A percentile compares a stretch with the other conserved stretches of the same genome.
Evolutionary conservation across 2,113 vertebrate species (phyloP).

Genomic region (Oncorhynchus kisutch): DNA sequence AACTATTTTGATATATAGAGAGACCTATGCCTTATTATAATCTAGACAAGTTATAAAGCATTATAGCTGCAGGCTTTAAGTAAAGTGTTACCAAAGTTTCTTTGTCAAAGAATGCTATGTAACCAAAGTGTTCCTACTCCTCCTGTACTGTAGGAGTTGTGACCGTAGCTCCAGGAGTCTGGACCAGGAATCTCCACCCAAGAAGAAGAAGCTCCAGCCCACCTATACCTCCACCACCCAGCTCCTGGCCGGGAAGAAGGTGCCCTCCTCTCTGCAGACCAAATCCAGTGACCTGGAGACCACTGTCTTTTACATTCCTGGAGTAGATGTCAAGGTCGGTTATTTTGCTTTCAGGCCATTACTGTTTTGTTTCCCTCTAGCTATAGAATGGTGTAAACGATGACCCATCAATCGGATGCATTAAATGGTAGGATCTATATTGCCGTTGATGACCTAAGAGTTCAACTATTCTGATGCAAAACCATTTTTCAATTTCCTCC

Average conservation of each 20-base stretch:
- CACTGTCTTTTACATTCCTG: conserved; percentile 98
- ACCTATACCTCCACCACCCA: conserved; percentile 89
- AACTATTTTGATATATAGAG: no score
- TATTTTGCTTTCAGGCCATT: neutral
- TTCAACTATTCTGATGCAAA: no score
- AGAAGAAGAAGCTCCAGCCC: conserved; percentile 92
- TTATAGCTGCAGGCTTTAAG: no score
- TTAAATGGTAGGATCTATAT: no score
- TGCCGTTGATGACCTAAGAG: no score
- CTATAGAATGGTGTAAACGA: no score
- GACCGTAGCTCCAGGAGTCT: conserved; percentile 90
- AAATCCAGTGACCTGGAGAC: conserved; percentile 92
- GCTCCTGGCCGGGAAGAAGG: conserved; percentile 89
- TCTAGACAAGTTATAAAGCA: no score
- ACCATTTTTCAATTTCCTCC: neutral
- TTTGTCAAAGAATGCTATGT: neutral
- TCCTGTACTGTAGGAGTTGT: conserved; percentile 77
- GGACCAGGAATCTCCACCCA: conserved; percentile 96
- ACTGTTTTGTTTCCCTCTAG: neutral
- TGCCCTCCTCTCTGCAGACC: conserved; percentile 90
- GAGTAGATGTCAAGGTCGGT: conserved; percentile 95
- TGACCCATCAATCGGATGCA: no score
- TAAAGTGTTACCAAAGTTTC: neutral
- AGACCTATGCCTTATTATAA: no score
- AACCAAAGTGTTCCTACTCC: neutral